These are phyloP conservation scores for Cydia strobilella DNA, from an alignment of 1,140 invertebrate species.

Conservation along the genomic window DNA sequence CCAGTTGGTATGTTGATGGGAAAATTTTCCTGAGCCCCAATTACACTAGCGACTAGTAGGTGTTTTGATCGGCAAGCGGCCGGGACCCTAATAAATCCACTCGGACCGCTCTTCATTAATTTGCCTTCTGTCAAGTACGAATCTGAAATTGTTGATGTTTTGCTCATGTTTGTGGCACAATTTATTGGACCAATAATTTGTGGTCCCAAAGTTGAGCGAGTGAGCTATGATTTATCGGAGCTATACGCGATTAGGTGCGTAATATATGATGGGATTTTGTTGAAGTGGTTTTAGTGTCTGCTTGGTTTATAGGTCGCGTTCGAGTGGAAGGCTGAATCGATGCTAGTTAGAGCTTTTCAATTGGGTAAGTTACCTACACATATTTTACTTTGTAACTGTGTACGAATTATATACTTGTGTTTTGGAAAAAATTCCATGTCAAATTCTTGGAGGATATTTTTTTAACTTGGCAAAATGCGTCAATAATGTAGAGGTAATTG, in stretches of 20 bases:
- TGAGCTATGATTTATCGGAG: slow-evolving; percentile 46
- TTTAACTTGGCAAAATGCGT: no score
- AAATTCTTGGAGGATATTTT: no score
- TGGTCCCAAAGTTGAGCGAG: slow-evolving; percentile 46
- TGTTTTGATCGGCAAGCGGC: slow-evolving; percentile 48
- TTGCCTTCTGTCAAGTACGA: slow-evolving; percentile 56
- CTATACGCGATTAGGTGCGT: slow-evolving; percentile 33
- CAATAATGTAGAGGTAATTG: no score
- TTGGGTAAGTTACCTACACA: no score
- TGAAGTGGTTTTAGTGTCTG: not conserved
- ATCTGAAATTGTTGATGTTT: slow-evolving; percentile 72
- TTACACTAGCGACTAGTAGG: slow-evolving; percentile 30
- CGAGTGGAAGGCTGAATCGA: not conserved
- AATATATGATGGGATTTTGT: slow-evolving; percentile 16
- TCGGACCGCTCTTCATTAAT: slow-evolving; percentile 66
- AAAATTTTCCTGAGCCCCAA: not conserved
- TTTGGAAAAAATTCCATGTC: no score
- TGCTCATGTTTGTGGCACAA: slow-evolving; percentile 56
- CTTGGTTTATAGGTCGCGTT: not conserved
- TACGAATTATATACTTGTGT: no score
- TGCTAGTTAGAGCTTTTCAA: not conserved
- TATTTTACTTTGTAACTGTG: not conserved
- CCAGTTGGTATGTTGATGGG: slow-evolving; percentile 13
- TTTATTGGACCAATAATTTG: slow-evolving; percentile 62
- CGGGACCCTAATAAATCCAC: slow-evolving; percentile 62